A percentile compares a stretch with the other conserved stretches of the same genome.
These are phyloP conservation scores for Aphelocoma californica DNA, from an alignment of 2,797 vertebrate genomes.

Conservation along the genomic window DNA sequence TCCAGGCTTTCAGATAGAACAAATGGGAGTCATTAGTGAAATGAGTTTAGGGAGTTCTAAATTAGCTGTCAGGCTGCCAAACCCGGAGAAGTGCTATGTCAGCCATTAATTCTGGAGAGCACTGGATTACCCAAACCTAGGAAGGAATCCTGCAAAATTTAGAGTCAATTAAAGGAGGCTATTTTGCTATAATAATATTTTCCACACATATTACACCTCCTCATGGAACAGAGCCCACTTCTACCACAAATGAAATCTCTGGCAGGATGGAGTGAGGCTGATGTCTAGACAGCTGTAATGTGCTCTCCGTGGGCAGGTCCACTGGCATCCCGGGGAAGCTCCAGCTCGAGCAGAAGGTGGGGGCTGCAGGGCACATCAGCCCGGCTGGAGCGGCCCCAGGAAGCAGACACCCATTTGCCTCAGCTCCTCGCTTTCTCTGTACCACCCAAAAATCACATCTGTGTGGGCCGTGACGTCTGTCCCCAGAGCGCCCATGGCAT, in stretches of 20 bases:
- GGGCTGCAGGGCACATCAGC: neutral
- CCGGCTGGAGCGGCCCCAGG: neutral
- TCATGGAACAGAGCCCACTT: slow-evolving; percentile 43
- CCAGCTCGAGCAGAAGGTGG: neutral
- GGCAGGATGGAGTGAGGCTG: slow-evolving; percentile 24
- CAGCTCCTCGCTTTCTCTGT: neutral
- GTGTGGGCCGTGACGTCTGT: accelerated
- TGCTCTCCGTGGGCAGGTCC: slow-evolving; percentile 21
- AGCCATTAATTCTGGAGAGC: slow-evolving; percentile 56
- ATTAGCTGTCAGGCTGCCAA: slow-evolving; percentile 66
- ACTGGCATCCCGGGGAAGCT: slow-evolving; percentile 19
- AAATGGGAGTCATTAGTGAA: slow-evolving; percentile 70
- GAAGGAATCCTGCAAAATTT: slow-evolving; percentile 53
- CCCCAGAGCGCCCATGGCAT: accelerated
- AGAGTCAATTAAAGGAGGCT: slow-evolving; percentile 55
- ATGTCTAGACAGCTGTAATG: slow-evolving; percentile 59
- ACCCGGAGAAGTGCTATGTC: slow-evolving; percentile 54
- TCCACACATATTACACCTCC: slow-evolving; percentile 58
- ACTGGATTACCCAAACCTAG: slow-evolving; percentile 35
- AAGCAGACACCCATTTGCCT: neutral
- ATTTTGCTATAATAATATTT: slow-evolving; percentile 64
- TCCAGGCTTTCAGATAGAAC: slow-evolving; percentile 68
- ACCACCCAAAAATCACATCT: neutral
- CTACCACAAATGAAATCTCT: slow-evolving; percentile 45
- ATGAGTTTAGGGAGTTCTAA: slow-evolving; percentile 70